Conservation (phyloP, 2,113 vertebrate species). For the Microcebus tavaratra region DNA sequence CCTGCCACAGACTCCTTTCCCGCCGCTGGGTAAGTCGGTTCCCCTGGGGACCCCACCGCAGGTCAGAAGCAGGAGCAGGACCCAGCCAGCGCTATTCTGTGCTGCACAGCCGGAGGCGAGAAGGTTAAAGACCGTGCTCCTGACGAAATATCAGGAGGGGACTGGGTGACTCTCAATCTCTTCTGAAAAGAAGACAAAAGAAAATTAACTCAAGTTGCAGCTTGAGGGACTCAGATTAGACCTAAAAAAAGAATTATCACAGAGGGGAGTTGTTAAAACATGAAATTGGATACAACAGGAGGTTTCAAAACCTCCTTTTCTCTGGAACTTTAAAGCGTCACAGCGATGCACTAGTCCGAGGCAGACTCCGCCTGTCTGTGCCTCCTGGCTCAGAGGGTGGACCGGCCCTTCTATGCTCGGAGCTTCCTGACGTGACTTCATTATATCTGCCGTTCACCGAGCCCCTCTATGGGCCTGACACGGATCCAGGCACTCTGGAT, state of each 20-base stretch:
- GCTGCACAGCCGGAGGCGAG: neutral
- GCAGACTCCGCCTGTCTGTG: accelerated
- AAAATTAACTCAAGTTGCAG: conserved; percentile 34
- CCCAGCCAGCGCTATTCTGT: accelerated
- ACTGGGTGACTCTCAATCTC: neutral
- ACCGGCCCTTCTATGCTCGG: accelerated
- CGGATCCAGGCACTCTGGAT: accelerated
- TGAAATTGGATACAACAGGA: neutral
- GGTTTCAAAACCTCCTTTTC: neutral
- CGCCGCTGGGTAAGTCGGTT: neutral
- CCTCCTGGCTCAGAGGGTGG: neutral
- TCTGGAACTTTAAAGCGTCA: neutral
- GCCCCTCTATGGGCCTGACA: accelerated
- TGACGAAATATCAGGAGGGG: neutral
- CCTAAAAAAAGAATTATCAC: neutral
- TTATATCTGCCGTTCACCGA: neutral
- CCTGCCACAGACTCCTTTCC: neutral
- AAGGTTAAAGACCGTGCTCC: neutral
- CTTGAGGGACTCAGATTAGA: neutral
- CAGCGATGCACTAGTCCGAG: neutral
- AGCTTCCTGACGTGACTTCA: neutral
- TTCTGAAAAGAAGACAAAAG: conserved; percentile 27
- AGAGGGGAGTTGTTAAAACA: conserved; percentile 8
- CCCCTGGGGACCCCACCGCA: neutral
- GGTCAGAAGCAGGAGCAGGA: too few relatives aligned